A percentile compares a stretch with the other conserved stretches of the same genome.
phyloP scores from a whole-genome alignment of 2,797 vertebrate genomes.

The Helarctos malayanus region DNA sequence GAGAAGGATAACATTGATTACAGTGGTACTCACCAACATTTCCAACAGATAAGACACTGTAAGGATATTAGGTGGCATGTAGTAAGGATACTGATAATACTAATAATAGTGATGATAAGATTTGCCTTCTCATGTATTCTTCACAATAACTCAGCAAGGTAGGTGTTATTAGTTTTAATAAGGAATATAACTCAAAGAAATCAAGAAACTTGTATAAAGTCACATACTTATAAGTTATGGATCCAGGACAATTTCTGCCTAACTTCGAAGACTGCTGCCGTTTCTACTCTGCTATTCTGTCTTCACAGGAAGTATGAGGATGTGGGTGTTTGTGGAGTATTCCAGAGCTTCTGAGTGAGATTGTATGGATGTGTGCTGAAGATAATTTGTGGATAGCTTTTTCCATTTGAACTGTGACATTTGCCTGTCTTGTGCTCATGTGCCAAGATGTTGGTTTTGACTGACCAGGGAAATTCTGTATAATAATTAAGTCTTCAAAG shows the following conservation, averaged over 20 bases:
- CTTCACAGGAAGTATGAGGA: neutral
- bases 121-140: constrained; percentile 7
- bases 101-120: neutral
- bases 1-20: neutral
- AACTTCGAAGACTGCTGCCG: neutral
- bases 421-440: neutral
- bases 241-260: neutral
- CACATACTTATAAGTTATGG: neutral
- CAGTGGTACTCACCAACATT: neutral
- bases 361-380: neutral
- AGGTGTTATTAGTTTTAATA: neutral
- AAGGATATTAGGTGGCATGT: constrained; percentile 16
- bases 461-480: constrained; percentile 2
- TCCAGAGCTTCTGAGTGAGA: neutral
- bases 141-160: constrained; percentile 13
- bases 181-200: neutral
- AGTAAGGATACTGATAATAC: neutral
- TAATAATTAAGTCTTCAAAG: constrained; percentile 33
- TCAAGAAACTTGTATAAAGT: constrained; percentile 4
- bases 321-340: neutral
- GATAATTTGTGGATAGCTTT: neutral
- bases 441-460: constrained; percentile 12
- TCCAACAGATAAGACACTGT: neutral
- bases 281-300: neutral
- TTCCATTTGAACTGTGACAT: constrained; percentile 41